Evolutionary conservation across 1,140 invertebrate species (phyloP).

Genomic region (Scaptomyza graminum): DNA sequence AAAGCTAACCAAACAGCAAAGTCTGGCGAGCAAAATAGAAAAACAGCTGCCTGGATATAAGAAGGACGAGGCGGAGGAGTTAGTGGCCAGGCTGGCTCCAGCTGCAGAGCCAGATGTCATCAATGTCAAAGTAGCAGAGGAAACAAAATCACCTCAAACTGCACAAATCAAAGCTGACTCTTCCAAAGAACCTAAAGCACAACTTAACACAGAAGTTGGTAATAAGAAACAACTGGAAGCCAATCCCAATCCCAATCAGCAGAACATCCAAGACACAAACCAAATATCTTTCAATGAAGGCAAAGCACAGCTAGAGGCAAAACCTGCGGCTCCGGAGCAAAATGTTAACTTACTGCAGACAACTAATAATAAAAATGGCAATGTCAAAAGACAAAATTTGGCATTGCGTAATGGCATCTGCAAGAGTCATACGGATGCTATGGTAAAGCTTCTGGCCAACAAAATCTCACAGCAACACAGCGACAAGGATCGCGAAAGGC

Average conservation of each 20-base stretch:
- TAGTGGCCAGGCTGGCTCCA: neutral
- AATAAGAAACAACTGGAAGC: neutral
- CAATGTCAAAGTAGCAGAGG: neutral
- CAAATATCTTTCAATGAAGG: neutral
- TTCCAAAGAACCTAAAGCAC: neutral
- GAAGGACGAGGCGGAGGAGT: neutral
- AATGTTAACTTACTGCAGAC: neutral
- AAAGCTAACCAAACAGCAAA: neutral
- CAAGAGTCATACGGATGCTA: conserved; percentile 36
- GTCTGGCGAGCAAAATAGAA: neutral
- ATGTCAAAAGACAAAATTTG: conserved; percentile 1
- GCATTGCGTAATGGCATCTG: neutral
- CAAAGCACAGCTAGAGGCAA: neutral
- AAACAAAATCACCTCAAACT: neutral
- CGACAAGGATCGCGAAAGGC: conserved; percentile 44
- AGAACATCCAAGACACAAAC: neutral
- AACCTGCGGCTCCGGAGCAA: neutral
- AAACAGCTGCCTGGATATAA: neutral
- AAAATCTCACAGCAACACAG: conserved; percentile 34
- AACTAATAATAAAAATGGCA: neutral
- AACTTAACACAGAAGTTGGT: no score
- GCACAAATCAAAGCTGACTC: neutral
- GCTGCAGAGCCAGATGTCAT: neutral
- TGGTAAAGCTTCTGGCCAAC: conserved; percentile 54
- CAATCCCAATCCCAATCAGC: neutral